A percentile compares a stretch with the other conserved stretches of the same genome.
phyloP scores from a whole-genome alignment of 1,140 invertebrate species.

The Drosophila subpulchrella region DNA sequence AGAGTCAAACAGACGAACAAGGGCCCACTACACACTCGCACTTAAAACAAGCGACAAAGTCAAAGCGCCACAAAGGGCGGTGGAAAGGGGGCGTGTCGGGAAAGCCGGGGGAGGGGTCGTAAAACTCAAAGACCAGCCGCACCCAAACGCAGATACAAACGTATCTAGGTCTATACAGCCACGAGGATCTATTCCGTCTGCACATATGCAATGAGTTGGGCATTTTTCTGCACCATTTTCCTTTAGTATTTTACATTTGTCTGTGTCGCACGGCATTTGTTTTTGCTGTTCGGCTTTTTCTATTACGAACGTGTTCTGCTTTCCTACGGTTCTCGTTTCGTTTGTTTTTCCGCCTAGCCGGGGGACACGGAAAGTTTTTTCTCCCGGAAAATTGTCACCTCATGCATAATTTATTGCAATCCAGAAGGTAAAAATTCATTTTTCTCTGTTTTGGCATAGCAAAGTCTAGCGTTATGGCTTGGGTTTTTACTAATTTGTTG shows the following conservation, averaged over 20 bases:
- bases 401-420: slow-evolving; percentile 83
- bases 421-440: slow-evolving; percentile 70
- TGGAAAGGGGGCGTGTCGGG: not conserved
- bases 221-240: slow-evolving; percentile 71
- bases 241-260: slow-evolving; percentile 53
- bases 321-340: slow-evolving; percentile 26
- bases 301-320: slow-evolving; percentile 69
- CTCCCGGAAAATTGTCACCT: slow-evolving; percentile 71
- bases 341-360: slow-evolving; percentile 45
- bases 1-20: slow-evolving; percentile 29
- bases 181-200: slow-evolving; percentile 25
- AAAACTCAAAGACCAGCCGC: slow-evolving; percentile 23
- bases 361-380: slow-evolving; percentile 34
- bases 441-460: slow-evolving; percentile 41
- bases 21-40: slow-evolving; percentile 47
- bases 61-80: slow-evolving; percentile 53
- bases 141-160: slow-evolving; percentile 16
- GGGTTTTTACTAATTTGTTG: slow-evolving; percentile 24
- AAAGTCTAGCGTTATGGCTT: slow-evolving; percentile 39
- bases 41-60: slow-evolving; percentile 57
- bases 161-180: slow-evolving; percentile 1
- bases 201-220: slow-evolving; percentile 63
- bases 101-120: not conserved
- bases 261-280: slow-evolving; percentile 62
- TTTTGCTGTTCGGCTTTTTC: slow-evolving; percentile 53